Percentiles rank a stretch among this genome's conserved stretches.
phyloP scores from a whole-genome alignment of 2,113 vertebrate genomes.

The Cygnus atratus region DNA sequence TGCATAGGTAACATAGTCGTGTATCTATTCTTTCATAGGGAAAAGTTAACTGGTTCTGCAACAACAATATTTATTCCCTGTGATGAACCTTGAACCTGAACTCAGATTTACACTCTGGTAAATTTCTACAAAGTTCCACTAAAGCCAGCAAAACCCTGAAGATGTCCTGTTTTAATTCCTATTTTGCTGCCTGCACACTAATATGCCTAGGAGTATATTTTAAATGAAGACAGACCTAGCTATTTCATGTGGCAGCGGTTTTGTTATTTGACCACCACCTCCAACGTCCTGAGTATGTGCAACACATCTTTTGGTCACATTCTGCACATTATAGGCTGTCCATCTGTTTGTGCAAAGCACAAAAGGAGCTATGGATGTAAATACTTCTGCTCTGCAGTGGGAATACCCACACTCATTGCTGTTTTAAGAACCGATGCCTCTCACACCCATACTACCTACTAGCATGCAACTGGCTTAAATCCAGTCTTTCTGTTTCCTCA shows the following conservation, averaged over 20 bases:
- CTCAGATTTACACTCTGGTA: background rate
- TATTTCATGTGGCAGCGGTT: background rate
- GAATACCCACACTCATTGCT: background rate
- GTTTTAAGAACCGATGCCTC: background rate
- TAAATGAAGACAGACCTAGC: background rate
- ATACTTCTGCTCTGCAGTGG: background rate
- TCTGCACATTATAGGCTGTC: background rate
- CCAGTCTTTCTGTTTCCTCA: background rate
- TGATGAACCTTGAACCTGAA: background rate
- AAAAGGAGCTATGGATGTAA: background rate
- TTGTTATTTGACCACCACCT: background rate
- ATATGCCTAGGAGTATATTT: background rate
- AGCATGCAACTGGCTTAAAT: background rate
- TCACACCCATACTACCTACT: background rate
- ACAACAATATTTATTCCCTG: background rate
- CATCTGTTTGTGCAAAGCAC: background rate
- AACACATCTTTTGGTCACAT: background rate
- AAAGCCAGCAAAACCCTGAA: background rate
- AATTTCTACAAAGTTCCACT: background rate
- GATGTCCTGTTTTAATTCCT: background rate
- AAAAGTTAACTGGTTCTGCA: background rate
- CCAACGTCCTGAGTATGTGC: fast-evolving
- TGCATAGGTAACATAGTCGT: background rate
- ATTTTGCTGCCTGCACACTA: fast-evolving
- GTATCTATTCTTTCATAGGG: background rate